phyloP scores from a whole-genome alignment of 2,888 invertebrate genomes.

The Nemotelus pantherinus region DNA sequence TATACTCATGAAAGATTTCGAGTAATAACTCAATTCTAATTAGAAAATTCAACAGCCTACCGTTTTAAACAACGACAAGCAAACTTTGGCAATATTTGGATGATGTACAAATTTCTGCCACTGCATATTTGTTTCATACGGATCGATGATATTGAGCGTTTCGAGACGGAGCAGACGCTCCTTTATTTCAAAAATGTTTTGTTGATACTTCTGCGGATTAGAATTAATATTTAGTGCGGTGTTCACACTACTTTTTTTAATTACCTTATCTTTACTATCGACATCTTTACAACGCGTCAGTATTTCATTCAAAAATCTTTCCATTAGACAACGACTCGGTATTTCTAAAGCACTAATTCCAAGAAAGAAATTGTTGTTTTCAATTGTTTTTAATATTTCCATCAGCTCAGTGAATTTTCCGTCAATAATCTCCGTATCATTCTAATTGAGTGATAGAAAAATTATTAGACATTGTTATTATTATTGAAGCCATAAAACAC shows the following conservation, averaged over 20 bases:
- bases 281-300: constrained; percentile 58
- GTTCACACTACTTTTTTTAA: not conserved
- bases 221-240: not conserved
- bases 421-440: constrained; percentile 53
- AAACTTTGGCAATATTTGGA: constrained; percentile 59
- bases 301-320: constrained; percentile 58
- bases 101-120: constrained; percentile 64
- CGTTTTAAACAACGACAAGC: constrained; percentile 58
- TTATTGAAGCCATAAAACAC: not conserved
- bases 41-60: constrained; percentile 29
- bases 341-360: constrained; percentile 59
- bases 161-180: constrained; percentile 62
- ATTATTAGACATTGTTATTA: not conserved
- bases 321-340: constrained; percentile 58
- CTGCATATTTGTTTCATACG: constrained; percentile 61
- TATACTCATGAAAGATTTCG: not conserved
- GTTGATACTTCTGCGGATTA: constrained; percentile 46
- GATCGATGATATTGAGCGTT: constrained; percentile 63
- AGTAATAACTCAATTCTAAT: not conserved
- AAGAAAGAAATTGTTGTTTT: constrained; percentile 60
- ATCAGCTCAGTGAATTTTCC: constrained; percentile 57
- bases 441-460: constrained; percentile 49
- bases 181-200: constrained; percentile 59
- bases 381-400: constrained; percentile 56
- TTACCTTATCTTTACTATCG: constrained; percentile 31